These are phyloP conservation scores for Equus quagga DNA, from an alignment of 2,113 vertebrate genomes.

Conservation along the genomic window DNA sequence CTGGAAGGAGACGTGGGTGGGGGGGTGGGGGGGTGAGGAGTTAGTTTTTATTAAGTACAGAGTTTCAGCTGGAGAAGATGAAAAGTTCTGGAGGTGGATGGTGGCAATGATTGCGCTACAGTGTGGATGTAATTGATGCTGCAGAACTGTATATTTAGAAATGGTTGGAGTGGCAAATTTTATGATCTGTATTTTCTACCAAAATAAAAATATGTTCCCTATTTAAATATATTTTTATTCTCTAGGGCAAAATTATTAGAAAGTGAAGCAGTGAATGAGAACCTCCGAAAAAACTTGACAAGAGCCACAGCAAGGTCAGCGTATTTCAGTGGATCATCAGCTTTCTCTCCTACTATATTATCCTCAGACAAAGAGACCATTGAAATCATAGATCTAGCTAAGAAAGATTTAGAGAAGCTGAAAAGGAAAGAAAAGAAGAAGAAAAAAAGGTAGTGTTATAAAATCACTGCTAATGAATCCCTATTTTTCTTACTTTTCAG, in stretches of 20 bases:
- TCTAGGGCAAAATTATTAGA: slow-evolving; percentile 96
- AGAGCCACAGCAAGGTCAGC: slow-evolving; percentile 92
- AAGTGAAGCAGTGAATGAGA: slow-evolving; percentile 97
- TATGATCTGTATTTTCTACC: not conserved
- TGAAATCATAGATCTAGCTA: slow-evolving; percentile 97
- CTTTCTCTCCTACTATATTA: slow-evolving; percentile 88
- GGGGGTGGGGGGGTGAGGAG: not conserved
- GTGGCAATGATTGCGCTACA: not conserved
- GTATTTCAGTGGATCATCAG: slow-evolving; percentile 88
- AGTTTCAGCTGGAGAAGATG: not conserved
- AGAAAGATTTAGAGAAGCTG: slow-evolving; percentile 97
- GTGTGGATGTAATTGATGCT: not conserved
- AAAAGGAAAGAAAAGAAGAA: slow-evolving; percentile 97
- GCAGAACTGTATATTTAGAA: not conserved
- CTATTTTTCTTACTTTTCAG: not conserved
- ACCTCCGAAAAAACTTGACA: slow-evolving; percentile 93
- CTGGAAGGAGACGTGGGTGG: not conserved
- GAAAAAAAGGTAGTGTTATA: slow-evolving; percentile 93
- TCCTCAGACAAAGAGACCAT: slow-evolving; percentile 93
- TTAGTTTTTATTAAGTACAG: not conserved
- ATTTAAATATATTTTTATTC: slow-evolving; percentile 19
- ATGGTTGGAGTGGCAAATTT: not conserved
- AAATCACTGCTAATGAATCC: not conserved
- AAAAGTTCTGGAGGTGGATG: not conserved
- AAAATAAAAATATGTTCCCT: not conserved